These are phyloP conservation scores for Athripsodes cinereus DNA, from an alignment of 2,888 invertebrate species.

Conservation along the genomic window DNA sequence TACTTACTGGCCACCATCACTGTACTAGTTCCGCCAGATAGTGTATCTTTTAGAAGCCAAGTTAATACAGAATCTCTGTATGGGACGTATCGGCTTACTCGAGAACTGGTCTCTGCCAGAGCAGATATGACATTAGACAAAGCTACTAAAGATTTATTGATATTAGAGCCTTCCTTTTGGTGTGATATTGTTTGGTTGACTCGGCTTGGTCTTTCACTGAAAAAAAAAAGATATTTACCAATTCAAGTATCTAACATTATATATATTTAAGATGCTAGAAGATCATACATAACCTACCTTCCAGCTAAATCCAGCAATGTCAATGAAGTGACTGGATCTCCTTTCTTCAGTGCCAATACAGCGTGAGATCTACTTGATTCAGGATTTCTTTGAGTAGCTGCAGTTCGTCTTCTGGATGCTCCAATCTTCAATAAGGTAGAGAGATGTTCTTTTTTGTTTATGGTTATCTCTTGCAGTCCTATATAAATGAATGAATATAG, in stretches of 20 bases:
- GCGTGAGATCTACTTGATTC: constrained; percentile 70
- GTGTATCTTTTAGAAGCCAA: constrained; percentile 74
- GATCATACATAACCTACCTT: constrained; percentile 33
- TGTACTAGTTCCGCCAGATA: constrained; percentile 68
- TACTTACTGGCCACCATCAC: constrained; percentile 72
- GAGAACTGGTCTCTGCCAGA: constrained; percentile 22
- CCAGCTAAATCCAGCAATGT: constrained; percentile 50
- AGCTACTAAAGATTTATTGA: constrained; percentile 75
- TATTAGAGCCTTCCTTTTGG: constrained; percentile 61
- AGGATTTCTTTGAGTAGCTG: constrained; percentile 65
- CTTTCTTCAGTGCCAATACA: constrained; percentile 57
- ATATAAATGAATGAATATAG: too few species aligned
- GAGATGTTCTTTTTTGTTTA: constrained; percentile 50
- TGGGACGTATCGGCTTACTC: constrained; percentile 55
- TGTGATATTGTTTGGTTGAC: constrained; percentile 31
- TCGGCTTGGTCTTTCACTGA: constrained; percentile 24
- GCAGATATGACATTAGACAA: constrained; percentile 78
- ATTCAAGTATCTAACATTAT: too few species aligned
- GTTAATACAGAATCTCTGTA: constrained; percentile 76
- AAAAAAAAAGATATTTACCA: neutral
- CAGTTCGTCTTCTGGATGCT: constrained; percentile 57
- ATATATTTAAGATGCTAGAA: neutral
- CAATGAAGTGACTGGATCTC: constrained; percentile 48
- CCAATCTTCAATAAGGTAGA: constrained; percentile 56
- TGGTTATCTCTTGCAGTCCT: constrained; percentile 61